Evolutionary conservation across 2,888 invertebrate genomes (phyloP).

Genomic region (Ormia ochracea): DNA sequence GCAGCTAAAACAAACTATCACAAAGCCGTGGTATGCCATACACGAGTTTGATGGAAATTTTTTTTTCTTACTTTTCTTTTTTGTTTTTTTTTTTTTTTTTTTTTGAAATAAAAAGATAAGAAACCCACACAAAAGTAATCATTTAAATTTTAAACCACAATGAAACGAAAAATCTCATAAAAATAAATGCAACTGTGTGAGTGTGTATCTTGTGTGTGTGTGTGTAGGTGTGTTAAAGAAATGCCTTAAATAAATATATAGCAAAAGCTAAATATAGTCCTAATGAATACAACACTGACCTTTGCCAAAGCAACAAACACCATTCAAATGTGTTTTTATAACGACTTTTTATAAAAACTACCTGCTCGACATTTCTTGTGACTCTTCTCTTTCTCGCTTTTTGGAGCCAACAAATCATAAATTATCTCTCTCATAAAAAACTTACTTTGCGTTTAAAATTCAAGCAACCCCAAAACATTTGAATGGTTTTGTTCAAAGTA

Average conservation of each 20-base stretch:
- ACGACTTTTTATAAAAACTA: conserved; percentile 20
- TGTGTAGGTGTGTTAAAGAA: neutral
- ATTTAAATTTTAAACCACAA: neutral
- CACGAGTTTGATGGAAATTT: conserved; percentile 42
- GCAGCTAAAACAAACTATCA: neutral
- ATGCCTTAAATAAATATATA: neutral
- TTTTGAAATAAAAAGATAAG: neutral
- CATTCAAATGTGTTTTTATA: conserved; percentile 19
- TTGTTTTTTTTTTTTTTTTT: too few relatives aligned
- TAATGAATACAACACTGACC: conserved; percentile 44
- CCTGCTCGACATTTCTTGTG: conserved; percentile 15
- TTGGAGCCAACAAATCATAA: neutral
- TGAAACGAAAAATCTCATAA: neutral
- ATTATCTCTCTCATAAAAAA: neutral
- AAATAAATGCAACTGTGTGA: neutral
- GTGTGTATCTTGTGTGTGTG: neutral
- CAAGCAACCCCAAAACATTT: conserved; percentile 53
- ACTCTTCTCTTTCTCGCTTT: conserved; percentile 1
- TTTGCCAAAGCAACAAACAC: conserved; percentile 42
- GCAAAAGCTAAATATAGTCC: neutral
- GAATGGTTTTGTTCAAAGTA: conserved; percentile 17
- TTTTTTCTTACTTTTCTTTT: too few relatives aligned
- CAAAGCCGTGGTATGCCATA: conserved; percentile 26
- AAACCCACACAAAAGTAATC: conserved; percentile 3
- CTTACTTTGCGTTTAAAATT: neutral